Conservation (phyloP, 2,113 vertebrate genomes). For the Petromus typicus region DNA sequence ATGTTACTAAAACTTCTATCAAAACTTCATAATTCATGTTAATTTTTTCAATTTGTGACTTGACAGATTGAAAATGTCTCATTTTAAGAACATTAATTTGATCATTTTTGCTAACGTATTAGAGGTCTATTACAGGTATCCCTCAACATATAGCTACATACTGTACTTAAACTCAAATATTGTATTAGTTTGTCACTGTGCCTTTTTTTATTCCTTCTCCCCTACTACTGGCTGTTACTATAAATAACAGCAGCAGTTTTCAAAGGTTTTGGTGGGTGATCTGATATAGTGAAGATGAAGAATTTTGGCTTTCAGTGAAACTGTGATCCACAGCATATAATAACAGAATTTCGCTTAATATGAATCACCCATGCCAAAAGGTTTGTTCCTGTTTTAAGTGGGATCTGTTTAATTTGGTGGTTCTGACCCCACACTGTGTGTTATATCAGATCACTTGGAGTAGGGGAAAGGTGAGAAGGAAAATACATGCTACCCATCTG, state of each 20-base stretch:
- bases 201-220: rapidly evolving
- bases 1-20: conserved; percentile 31
- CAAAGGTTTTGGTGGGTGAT: conserved; percentile 26
- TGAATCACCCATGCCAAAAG: conserved; percentile 24
- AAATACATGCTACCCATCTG: conserved; percentile 42
- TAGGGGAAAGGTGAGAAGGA: neutral
- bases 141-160: conserved; percentile 76
- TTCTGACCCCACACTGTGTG: neutral
- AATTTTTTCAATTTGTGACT: conserved; percentile 44
- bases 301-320: conserved; percentile 46
- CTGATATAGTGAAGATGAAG: conserved; percentile 45
- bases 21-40: conserved; percentile 4
- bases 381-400: conserved; percentile 16
- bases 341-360: conserved; percentile 32
- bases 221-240: neutral
- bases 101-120: conserved; percentile 50
- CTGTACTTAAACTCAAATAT: conserved; percentile 23
- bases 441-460: conserved; percentile 25
- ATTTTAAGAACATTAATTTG: conserved; percentile 51
- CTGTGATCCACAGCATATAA: neutral
- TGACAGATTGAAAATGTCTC: conserved; percentile 44
- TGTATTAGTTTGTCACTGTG: conserved; percentile 17
- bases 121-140: conserved; percentile 80
- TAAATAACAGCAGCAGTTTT: conserved; percentile 54
- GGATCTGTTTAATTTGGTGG: conserved; percentile 47